Conservation (phyloP, 2,113 vertebrate genomes). For the Nothobranchius kuhntae region DNA sequence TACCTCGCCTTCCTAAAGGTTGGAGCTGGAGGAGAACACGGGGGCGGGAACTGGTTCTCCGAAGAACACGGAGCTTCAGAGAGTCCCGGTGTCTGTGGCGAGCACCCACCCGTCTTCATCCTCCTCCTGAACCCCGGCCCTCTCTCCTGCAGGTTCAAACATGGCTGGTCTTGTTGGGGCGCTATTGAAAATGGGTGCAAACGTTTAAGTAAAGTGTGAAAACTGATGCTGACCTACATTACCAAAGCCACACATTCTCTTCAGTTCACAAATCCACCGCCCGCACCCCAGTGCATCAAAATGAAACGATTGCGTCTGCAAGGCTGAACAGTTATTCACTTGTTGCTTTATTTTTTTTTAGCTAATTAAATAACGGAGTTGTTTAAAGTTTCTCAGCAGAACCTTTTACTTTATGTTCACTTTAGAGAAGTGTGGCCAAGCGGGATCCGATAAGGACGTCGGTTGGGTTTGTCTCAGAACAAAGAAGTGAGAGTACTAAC, state of each 20-base stretch:
- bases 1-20: constrained; percentile 44
- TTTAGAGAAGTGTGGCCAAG: neutral
- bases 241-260: constrained; percentile 50
- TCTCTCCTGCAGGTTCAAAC: neutral
- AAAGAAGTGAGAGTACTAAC: neutral
- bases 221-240: constrained; percentile 63
- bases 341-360: too few species aligned
- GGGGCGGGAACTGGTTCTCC: constrained; percentile 54
- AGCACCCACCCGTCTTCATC: constrained; percentile 21
- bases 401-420: too few species aligned
- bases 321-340: neutral
- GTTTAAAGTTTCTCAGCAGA: too few species aligned
- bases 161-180: constrained; percentile 3
- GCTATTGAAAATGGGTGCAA: constrained; percentile 41
- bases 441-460: neutral
- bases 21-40: constrained; percentile 44
- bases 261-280: constrained; percentile 16
- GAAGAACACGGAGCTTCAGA: constrained; percentile 51
- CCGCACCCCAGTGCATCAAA: constrained; percentile 9
- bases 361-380: too few species aligned
- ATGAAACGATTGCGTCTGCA: neutral
- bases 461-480: neutral
- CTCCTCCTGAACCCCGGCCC: constrained; percentile 24
- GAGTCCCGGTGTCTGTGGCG: constrained; percentile 50
- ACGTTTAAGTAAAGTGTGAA: constrained; percentile 39